A percentile compares a stretch with the other conserved stretches of the same genome.
Conservation (phyloP, 2,113 vertebrate species). For the Mirza zaza region DNA sequence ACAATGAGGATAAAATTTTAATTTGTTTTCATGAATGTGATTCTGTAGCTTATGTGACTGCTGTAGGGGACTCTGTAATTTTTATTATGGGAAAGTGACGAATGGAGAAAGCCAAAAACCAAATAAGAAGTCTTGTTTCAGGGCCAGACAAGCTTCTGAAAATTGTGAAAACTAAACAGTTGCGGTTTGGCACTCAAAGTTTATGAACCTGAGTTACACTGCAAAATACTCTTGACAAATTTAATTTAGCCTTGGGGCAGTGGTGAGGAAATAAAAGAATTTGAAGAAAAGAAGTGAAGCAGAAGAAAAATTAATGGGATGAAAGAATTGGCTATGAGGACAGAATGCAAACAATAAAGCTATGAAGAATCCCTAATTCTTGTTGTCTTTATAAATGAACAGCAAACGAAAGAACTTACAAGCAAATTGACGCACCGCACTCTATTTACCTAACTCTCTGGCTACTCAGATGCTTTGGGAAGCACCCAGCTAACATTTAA, state of each 20-base stretch:
- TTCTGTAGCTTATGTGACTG: conserved; percentile 65
- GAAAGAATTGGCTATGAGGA: conserved; percentile 23
- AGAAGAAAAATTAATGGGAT: conserved; percentile 60
- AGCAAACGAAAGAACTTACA: neutral
- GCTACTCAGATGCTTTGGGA: neutral
- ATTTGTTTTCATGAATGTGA: conserved; percentile 76
- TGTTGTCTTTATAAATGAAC: neutral
- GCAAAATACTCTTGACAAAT: conserved; percentile 61
- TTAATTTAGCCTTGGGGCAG: conserved; percentile 48
- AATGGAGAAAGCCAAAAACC: conserved; percentile 68
- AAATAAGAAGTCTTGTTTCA: conserved; percentile 51
- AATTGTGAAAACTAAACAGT: conserved; percentile 62
- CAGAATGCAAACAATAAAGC: conserved; percentile 37
- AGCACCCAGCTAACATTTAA: neutral
- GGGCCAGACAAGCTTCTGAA: conserved; percentile 43
- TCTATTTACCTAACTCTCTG: neutral
- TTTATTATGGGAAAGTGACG: conserved; percentile 68
- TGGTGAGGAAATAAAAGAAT: conserved; percentile 51
- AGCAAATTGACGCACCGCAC: neutral
- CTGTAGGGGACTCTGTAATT: conserved; percentile 65
- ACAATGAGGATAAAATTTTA: conserved; percentile 70
- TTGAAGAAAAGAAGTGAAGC: conserved; percentile 20
- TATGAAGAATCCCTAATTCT: neutral
- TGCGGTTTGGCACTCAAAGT: neutral
- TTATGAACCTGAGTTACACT: conserved; percentile 52